phyloP scores from a whole-genome alignment of 2,888 invertebrate species.

The Ennomos erosarius region DNA sequence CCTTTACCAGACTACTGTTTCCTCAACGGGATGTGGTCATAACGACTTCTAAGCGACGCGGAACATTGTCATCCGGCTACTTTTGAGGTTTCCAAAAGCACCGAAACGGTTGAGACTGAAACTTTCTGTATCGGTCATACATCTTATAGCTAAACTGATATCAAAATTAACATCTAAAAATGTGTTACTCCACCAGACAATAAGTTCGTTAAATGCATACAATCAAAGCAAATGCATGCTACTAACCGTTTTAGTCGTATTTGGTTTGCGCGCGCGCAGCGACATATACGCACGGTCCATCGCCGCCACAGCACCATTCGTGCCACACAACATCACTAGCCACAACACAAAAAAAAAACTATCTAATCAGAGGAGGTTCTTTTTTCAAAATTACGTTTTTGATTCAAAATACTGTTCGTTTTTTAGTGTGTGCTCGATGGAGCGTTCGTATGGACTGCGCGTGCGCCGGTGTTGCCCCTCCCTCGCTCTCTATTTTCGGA shows the following conservation, averaged over 20 bases:
- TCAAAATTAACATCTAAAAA: not conserved
- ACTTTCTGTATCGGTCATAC: not conserved
- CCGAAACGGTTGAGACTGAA: too few species aligned
- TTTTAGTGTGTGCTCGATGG: slow-evolving; percentile 40
- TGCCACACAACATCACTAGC: slow-evolving; percentile 73
- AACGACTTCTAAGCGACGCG: slow-evolving; percentile 1
- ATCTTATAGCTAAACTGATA: too few species aligned
- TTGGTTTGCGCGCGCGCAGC: slow-evolving; percentile 79
- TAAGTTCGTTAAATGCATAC: slow-evolving; percentile 7
- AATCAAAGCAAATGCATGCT: slow-evolving; percentile 28
- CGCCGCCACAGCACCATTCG: slow-evolving; percentile 74
- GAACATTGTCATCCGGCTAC: not conserved
- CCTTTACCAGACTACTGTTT: too few species aligned
- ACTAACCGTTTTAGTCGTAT: slow-evolving; percentile 70
- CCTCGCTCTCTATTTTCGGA: slow-evolving; percentile 70
- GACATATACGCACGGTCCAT: slow-evolving; percentile 85
- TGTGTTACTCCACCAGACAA: not conserved
- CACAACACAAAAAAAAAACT: slow-evolving; percentile 23
- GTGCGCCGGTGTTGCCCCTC: slow-evolving; percentile 48
- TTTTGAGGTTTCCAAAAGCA: slow-evolving; percentile 2
- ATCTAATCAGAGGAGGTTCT: slow-evolving; percentile 7
- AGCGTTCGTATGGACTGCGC: slow-evolving; percentile 60
- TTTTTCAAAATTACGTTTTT: slow-evolving; percentile 6
- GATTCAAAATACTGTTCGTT: slow-evolving; percentile 7
- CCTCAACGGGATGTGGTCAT: slow-evolving; percentile 5